These are phyloP conservation scores for Watsonalla cultraria DNA, from an alignment of 2,888 invertebrate genomes.

Conservation along the genomic window DNA sequence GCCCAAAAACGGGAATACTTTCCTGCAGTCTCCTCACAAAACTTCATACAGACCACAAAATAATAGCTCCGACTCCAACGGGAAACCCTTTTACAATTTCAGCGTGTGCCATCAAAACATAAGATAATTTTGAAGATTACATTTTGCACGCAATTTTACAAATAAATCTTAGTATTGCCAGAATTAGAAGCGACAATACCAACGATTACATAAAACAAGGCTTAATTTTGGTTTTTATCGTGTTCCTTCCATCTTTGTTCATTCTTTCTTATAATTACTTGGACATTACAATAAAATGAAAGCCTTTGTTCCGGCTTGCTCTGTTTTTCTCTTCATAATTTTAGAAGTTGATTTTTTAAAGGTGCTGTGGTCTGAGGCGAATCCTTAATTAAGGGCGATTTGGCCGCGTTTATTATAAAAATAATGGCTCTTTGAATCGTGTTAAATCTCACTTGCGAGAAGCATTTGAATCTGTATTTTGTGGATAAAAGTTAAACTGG, in stretches of 20 bases:
- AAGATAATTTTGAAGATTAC: slow-evolving; percentile 10
- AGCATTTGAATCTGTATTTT: no score
- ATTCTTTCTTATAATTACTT: neutral
- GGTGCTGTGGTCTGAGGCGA: neutral
- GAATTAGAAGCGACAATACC: slow-evolving; percentile 1
- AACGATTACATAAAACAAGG: neutral
- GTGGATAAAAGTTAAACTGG: no score
- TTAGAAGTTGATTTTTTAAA: neutral
- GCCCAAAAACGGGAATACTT: no score
- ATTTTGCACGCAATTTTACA: neutral
- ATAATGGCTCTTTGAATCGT: neutral
- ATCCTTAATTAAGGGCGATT: neutral
- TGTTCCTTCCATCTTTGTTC: neutral
- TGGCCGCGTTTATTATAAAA: neutral
- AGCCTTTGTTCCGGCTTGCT: neutral
- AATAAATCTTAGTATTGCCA: slow-evolving; percentile 6
- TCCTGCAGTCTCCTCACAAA: no score
- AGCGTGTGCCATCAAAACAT: no score
- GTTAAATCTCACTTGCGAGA: neutral
- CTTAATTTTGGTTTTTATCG: neutral
- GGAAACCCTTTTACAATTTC: no score
- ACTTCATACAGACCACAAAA: no score
- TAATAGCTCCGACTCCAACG: no score
- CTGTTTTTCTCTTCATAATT: neutral
- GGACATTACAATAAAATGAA: slow-evolving; percentile 1